Evolutionary conservation across 2,113 vertebrate species (phyloP).

Genomic region (Odocoileus hemionus): DNA sequence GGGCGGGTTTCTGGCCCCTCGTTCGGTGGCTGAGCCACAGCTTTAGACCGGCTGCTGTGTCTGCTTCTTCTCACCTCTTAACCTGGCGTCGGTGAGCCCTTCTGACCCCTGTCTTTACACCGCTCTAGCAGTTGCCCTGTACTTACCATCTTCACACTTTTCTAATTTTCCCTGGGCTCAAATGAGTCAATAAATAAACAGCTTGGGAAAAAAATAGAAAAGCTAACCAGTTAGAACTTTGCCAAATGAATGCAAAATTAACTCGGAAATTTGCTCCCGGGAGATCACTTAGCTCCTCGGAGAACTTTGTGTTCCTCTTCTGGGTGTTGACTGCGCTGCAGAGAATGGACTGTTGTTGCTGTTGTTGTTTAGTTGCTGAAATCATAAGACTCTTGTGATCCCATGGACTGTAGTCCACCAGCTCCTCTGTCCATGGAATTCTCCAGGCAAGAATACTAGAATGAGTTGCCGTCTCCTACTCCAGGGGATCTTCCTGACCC

Average conservation of each 20-base stretch:
- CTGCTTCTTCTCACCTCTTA: background rate
- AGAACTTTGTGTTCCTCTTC: background rate
- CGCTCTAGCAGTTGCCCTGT: background rate
- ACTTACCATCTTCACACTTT: background rate
- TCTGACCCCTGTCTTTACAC: background rate
- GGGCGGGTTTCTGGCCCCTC: background rate
- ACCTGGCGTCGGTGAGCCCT: background rate
- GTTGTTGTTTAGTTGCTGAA: background rate
- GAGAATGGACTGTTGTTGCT: background rate
- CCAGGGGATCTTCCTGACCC: background rate
- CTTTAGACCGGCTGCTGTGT: background rate
- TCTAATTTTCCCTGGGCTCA: background rate
- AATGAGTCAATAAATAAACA: background rate
- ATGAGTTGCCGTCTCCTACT: background rate
- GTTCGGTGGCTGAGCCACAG: accelerated
- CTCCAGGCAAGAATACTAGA: background rate
- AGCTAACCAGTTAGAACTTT: background rate
- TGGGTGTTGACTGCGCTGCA: background rate
- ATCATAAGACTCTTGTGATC: background rate
- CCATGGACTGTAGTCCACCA: background rate
- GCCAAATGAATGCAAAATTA: background rate
- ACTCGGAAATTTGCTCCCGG: background rate
- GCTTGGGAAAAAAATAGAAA: background rate
- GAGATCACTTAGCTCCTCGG: background rate
- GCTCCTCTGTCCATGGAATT: background rate